Conservation (phyloP, 1,140 invertebrate species). For the Trichonephila clavipes region DNA sequence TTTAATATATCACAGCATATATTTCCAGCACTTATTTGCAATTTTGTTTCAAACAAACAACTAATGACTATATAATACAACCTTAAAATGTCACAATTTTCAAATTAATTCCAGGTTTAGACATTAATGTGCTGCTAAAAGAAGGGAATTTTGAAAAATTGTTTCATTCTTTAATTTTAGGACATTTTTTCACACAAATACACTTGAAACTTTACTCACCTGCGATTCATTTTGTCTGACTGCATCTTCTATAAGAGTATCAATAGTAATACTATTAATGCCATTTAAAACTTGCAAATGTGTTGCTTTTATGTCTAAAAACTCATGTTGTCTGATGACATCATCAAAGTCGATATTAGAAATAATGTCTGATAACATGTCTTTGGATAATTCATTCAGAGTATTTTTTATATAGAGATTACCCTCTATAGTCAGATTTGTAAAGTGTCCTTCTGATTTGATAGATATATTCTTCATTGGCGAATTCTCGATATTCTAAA, state of each 20-base stretch:
- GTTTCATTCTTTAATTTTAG: too few relatives aligned
- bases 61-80: too few relatives aligned
- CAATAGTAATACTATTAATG: background rate
- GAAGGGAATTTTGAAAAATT: too few relatives aligned
- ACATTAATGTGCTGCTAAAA: too few relatives aligned
- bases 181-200: too few relatives aligned
- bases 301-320: background rate
- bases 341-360: background rate
- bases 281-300: background rate
- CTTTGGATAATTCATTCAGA: background rate
- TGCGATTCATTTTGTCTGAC: background rate
- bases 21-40: too few relatives aligned
- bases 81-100: too few relatives aligned
- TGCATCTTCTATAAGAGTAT: constrained; percentile 9
- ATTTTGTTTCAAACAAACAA: too few relatives aligned
- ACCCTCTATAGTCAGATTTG: background rate
- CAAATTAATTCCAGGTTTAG: too few relatives aligned
- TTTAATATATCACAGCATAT: too few relatives aligned
- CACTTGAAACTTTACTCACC: background rate
- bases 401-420: constrained; percentile 4
- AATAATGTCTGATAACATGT: background rate
- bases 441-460: background rate
- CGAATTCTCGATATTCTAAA: background rate
- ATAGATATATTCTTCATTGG: background rate
- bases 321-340: background rate